Evolutionary conservation across 2,888 invertebrate genomes (phyloP).

Genomic region (Teleiodes luculella): DNA sequence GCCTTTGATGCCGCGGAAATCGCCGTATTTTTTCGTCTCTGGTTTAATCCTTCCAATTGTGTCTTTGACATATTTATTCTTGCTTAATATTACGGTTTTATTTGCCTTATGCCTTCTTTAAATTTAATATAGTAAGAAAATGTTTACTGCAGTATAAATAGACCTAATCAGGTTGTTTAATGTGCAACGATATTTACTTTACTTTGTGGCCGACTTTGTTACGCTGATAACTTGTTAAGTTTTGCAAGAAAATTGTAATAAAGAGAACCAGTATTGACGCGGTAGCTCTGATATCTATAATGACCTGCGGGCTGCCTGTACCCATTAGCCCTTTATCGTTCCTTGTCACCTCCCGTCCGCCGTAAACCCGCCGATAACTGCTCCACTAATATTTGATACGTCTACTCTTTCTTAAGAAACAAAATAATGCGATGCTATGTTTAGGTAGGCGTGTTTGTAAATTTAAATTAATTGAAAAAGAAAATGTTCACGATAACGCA

Average conservation of each 20-base stretch:
- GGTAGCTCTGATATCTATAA: slow-evolving; percentile 35
- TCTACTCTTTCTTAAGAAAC: too few species aligned
- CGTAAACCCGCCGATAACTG: slow-evolving; percentile 33
- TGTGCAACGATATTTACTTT: not conserved
- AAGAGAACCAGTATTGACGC: not conserved
- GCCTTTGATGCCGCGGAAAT: slow-evolving; percentile 49
- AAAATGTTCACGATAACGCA: slow-evolving; percentile 48
- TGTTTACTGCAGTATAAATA: too few species aligned
- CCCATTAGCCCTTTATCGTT: slow-evolving; percentile 41
- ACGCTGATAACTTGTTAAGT: not conserved
- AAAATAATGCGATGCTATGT: too few species aligned
- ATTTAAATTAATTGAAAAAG: slow-evolving; percentile 51
- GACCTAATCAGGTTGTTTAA: too few species aligned
- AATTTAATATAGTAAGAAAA: too few species aligned
- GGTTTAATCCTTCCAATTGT: slow-evolving; percentile 49
- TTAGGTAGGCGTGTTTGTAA: too few species aligned
- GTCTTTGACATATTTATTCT: slow-evolving; percentile 47
- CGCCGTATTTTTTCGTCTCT: slow-evolving; percentile 60
- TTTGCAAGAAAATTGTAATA: slow-evolving; percentile 1
- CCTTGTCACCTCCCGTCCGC: slow-evolving; percentile 41
- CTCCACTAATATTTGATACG: slow-evolving; percentile 44
- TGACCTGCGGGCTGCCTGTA: slow-evolving; percentile 27
- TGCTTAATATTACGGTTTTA: not conserved
- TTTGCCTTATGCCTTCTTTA: not conserved
- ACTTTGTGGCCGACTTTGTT: not conserved